Evolutionary conservation across 2,113 vertebrate species (phyloP), one percentile per base, ranked within the genome.

Genomic region (Seriola rivoliana): DNA sequence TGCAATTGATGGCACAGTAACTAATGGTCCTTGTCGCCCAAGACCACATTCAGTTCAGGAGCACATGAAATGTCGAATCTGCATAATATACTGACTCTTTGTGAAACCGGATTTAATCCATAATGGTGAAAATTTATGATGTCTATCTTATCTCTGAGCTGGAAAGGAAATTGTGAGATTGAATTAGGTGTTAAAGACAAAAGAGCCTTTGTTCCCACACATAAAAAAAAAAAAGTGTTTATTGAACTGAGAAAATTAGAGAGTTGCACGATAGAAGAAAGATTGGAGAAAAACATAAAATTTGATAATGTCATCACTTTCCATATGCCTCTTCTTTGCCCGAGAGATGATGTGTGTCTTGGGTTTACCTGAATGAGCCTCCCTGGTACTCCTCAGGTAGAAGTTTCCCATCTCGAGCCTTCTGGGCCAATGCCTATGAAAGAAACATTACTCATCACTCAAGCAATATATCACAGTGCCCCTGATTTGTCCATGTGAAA

Each of bases 321-420:
- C 19, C 5, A 25, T 55, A 3, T 0, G 19, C 19, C 21, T 21
- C 21, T 19, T 46, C 29, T 63, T 42, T 44, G 32, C 4, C 32
- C 19, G 17, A 32, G 17, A 75, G 10, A 71, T 19, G 5, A 19
- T 50, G 46, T 48, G 17, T 63, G 25, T 68, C 14, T 64, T 13
- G 36, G 1, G 32, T 73, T 96, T 97, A 99, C 98, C 97, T 98
- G 90, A 99, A 99, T 63, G 98, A 98, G 73, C 98, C 98, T 75
- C 98, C 97, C 89, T 99, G 97, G 87, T 98, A 99, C 81, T 99
- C 98, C 86, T 99, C 97, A 2, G 97, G 98, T 75, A 98, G 92
- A 67, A 99, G 93, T 81, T 99, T 99, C 75, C 98, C 98, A 92
- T 97, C 97, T 93, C 97, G 95, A 78, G 98, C 98, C 89, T 97